Evolutionary conservation across 2,888 invertebrate genomes (phyloP).

Genomic region (Zaprionus bogoriensis): DNA sequence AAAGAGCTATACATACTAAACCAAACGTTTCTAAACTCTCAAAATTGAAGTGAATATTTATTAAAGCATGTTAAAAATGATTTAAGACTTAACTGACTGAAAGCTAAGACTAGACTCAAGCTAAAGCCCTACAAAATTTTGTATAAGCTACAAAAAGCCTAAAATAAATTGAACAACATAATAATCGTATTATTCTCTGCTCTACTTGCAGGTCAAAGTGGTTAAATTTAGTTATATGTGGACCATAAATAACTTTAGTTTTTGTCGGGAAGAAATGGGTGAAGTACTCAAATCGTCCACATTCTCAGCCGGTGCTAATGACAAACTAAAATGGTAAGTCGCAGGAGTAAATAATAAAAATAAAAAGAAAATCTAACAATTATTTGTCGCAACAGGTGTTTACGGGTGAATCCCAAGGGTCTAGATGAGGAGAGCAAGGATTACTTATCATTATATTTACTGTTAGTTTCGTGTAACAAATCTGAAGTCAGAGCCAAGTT

Average conservation of each 20-base stretch:
- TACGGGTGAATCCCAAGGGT: conserved; percentile 99
- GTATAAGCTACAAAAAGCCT: too few species aligned
- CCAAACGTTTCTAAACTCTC: too few species aligned
- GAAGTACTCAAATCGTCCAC: conserved; percentile 99
- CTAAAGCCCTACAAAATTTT: too few species aligned
- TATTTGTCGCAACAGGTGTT: conserved; percentile 87
- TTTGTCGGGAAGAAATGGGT: conserved; percentile 99
- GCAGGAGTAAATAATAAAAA: fast-evolving
- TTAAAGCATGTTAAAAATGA: too few species aligned
- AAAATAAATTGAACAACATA: not conserved
- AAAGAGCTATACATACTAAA: too few species aligned
- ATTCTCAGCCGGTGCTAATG: conserved; percentile 99
- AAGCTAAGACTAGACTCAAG: too few species aligned
- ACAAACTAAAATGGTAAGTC: conserved; percentile 98
- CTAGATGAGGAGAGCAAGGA: conserved; percentile 99
- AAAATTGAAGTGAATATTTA: too few species aligned
- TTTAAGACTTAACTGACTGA: too few species aligned
- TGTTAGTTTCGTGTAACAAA: conserved; percentile 99
- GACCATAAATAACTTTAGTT: conserved; percentile 99
- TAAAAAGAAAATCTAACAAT: not conserved
- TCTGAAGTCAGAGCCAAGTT: conserved; percentile 99
- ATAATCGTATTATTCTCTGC: not conserved
- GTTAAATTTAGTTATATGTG: conserved; percentile 99
- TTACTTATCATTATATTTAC: conserved; percentile 98
- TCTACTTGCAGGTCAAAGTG: conserved; percentile 96